These are phyloP conservation scores for Hypotaenidia okinawae DNA, from an alignment of 2,797 vertebrate species.

Conservation along the genomic window DNA sequence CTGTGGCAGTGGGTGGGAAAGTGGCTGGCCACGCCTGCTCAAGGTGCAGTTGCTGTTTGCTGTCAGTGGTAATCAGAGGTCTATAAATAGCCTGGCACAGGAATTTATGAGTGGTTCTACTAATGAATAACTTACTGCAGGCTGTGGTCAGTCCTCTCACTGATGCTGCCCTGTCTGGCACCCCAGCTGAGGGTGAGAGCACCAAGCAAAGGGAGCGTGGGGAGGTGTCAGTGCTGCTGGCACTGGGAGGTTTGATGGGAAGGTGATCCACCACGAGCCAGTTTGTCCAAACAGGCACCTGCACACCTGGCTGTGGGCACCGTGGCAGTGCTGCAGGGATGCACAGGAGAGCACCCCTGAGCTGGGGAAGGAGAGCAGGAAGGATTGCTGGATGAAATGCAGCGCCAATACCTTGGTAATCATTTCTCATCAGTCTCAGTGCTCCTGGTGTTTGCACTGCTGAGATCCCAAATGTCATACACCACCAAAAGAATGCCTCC, in stretches of 20 bases:
- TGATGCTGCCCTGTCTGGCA: neutral
- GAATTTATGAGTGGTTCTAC: neutral
- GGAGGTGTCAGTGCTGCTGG: neutral
- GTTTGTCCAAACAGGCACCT: neutral
- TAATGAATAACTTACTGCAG: neutral
- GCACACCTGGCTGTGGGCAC: fast-evolving
- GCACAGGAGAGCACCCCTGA: neutral
- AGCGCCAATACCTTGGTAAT: neutral
- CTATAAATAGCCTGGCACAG: neutral
- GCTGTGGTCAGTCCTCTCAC: too few relatives aligned
- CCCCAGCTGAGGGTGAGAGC: fast-evolving
- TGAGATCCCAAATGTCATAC: neutral
- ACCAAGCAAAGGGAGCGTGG: fast-evolving
- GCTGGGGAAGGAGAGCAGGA: neutral
- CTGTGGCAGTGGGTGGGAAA: fast-evolving
- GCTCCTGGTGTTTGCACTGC: neutral
- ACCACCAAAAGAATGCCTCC: fast-evolving
- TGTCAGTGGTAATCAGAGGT: neutral
- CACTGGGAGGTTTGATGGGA: neutral
- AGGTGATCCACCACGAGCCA: fast-evolving
- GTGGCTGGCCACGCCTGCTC: fast-evolving
- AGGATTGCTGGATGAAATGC: neutral
- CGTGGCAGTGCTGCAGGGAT: fast-evolving
- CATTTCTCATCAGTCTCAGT: neutral
- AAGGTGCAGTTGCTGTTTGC: neutral